phyloP scores from a whole-genome alignment of 2,113 vertebrate species.

The Callaeas wilsoni region DNA sequence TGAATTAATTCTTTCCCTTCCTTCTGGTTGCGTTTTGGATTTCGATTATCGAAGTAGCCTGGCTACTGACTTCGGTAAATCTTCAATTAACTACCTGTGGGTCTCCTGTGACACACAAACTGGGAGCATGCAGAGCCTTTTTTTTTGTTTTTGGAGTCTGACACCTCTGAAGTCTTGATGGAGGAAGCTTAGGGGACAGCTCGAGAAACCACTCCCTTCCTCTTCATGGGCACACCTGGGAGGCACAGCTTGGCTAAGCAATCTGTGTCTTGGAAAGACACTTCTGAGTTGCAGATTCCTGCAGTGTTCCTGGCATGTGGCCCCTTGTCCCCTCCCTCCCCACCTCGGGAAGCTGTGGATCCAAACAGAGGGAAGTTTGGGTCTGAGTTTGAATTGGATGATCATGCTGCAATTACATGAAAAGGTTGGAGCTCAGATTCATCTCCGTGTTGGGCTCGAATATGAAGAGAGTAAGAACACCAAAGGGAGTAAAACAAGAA shows the following conservation, averaged over 20 bases:
- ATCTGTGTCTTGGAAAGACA: neutral
- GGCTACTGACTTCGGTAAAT: neutral
- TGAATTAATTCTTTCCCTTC: neutral
- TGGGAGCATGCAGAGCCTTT: neutral
- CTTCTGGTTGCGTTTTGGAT: neutral
- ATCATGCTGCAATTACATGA: neutral
- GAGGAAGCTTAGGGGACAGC: neutral
- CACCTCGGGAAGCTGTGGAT: neutral
- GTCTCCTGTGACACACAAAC: neutral
- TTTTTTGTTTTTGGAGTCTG: neutral
- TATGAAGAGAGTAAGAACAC: neutral
- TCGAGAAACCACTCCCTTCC: neutral
- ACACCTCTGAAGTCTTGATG: neutral
- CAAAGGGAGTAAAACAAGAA: neutral
- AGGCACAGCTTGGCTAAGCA: neutral
- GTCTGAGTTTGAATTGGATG: neutral
- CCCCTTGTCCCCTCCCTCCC: neutral
- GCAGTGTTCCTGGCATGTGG: neutral
- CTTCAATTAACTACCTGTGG: neutral
- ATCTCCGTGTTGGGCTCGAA: neutral
- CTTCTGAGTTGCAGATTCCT: neutral
- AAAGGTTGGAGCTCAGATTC: neutral
- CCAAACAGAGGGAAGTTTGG: neutral
- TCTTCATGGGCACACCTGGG: neutral
- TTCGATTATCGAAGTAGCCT: neutral